Conservation (phyloP, 2,797 vertebrate species). For the Miichthys miiuy region DNA sequence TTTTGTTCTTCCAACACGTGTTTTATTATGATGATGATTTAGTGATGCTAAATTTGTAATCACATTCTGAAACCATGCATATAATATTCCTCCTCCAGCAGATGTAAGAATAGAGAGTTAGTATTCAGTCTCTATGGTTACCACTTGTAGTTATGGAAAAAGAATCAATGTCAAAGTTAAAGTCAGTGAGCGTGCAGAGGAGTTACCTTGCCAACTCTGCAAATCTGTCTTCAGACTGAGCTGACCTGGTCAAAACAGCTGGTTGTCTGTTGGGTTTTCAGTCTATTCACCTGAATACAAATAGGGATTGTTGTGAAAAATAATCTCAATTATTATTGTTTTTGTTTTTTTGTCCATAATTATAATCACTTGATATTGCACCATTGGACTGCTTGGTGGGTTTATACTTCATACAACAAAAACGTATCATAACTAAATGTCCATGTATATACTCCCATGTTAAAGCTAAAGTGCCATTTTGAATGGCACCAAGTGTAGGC, state of each 20-base stretch:
- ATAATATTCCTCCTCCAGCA: constrained; percentile 49
- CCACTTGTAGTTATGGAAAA: constrained; percentile 53
- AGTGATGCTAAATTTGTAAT: constrained; percentile 28
- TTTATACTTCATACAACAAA: neutral
- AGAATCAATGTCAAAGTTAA: constrained; percentile 71
- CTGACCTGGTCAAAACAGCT: constrained; percentile 39
- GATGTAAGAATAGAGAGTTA: constrained; percentile 60
- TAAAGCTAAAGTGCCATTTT: constrained; percentile 6
- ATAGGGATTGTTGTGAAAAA: neutral
- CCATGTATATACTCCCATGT: neutral
- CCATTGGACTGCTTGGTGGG: neutral
- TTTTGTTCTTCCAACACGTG: neutral
- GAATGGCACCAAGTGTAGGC: constrained; percentile 9
- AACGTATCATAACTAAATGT: neutral
- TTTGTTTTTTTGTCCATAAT: no score
- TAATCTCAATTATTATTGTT: neutral
- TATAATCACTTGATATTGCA: neutral
- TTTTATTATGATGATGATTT: neutral
- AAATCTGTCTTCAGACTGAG: constrained; percentile 45
- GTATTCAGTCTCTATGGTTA: constrained; percentile 76
- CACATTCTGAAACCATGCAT: constrained; percentile 30
- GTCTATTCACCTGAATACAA: constrained; percentile 1
- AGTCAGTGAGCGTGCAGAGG: constrained; percentile 67
- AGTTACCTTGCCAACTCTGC: constrained; percentile 43
- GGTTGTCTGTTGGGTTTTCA: constrained; percentile 17